These are phyloP conservation scores for Macrosiphum euphorbiae DNA, from an alignment of 2,888 invertebrate species.

Conservation along the genomic window DNA sequence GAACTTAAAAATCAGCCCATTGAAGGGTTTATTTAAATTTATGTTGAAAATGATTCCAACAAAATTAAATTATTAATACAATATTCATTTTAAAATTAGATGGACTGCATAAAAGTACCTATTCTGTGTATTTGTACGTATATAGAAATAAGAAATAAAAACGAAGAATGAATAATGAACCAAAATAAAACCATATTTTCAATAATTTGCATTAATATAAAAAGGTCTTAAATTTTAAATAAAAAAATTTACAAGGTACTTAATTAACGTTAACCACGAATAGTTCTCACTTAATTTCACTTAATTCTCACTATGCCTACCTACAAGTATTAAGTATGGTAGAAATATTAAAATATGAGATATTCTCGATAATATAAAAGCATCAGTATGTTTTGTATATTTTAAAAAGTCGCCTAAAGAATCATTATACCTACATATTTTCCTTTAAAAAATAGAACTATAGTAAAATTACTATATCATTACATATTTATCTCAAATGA, in stretches of 20 bases:
- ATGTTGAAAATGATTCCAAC: conserved; percentile 4
- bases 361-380: background rate
- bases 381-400: background rate
- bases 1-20: conserved; percentile 30
- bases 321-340: too few species aligned
- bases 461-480: background rate
- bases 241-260: background rate
- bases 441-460: background rate
- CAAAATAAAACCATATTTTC: background rate
- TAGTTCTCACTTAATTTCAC: background rate
- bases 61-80: conserved; percentile 37
- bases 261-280: background rate
- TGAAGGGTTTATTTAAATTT: conserved; percentile 54
- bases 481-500: background rate
- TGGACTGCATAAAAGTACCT: background rate
- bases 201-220: background rate
- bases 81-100: conserved; percentile 17
- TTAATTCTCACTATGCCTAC: too few species aligned
- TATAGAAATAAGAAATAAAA: background rate
- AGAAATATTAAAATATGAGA: too few species aligned
- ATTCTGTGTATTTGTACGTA: background rate
- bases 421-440: background rate
- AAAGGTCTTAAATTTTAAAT: background rate
- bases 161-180: background rate
- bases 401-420: background rate